These are phyloP conservation scores for Hippocampus guttulatus DNA, from an alignment of 2,113 vertebrate species.

Conservation along the genomic window DNA sequence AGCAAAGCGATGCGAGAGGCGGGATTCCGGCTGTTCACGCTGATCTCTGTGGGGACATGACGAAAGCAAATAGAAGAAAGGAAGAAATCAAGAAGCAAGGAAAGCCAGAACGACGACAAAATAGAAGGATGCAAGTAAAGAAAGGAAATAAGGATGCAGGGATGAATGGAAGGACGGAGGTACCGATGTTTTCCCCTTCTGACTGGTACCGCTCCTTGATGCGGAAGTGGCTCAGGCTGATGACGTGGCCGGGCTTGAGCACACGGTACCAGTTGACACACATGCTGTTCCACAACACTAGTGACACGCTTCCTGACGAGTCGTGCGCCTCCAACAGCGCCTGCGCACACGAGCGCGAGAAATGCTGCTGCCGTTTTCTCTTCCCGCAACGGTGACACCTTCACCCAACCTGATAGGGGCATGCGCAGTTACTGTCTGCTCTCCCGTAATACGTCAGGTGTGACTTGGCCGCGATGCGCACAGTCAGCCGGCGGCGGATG, in stretches of 20 bases:
- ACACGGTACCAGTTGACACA: conserved; percentile 69
- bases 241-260: conserved; percentile 65
- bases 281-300: conserved; percentile 74
- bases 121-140: neutral
- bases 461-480: conserved; percentile 67
- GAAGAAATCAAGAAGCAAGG: neutral
- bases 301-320: conserved; percentile 54
- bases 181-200: conserved; percentile 57
- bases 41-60: conserved; percentile 60
- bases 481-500: conserved; percentile 40
- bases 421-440: conserved; percentile 59
- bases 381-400: neutral
- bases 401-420: conserved; percentile 70
- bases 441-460: conserved; percentile 71
- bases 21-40: conserved; percentile 76
- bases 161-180: neutral
- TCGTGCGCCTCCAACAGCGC: conserved; percentile 66
- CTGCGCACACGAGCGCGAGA: conserved; percentile 28
- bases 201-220: conserved; percentile 63
- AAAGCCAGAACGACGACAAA: neutral
- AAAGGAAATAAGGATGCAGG: neutral
- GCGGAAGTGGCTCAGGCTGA: conserved; percentile 61
- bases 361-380: neutral
- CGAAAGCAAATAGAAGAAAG: neutral
- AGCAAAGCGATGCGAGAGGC: conserved; percentile 54